Evolutionary conservation across 2,888 invertebrate genomes (phyloP).

Genomic region (Prenolepis imparis): DNA sequence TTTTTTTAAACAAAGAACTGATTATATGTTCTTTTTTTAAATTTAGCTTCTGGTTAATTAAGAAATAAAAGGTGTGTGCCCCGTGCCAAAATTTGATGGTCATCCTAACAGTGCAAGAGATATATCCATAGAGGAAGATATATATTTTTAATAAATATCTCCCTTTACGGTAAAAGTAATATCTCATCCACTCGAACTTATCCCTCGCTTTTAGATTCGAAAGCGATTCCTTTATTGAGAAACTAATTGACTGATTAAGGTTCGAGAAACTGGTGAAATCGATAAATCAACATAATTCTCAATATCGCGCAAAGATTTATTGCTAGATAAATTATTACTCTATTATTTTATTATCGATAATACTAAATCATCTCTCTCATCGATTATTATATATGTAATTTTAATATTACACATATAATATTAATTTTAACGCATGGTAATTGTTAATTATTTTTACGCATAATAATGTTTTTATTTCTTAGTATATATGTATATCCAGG

Average conservation of each 20-base stretch:
- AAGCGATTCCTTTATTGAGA: slow-evolving; percentile 17
- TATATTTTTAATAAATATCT: slow-evolving; percentile 32
- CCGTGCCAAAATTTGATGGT: slow-evolving; percentile 2
- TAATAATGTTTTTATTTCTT: neutral
- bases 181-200: slow-evolving; percentile 22
- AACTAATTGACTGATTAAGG: slow-evolving; percentile 39
- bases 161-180: slow-evolving; percentile 8
- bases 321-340: neutral
- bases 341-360: neutral
- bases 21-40: neutral
- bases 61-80: neutral
- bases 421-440: slow-evolving; percentile 3
- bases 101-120: neutral
- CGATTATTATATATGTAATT: neutral
- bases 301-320: neutral
- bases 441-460: neutral
- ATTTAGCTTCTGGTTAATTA: slow-evolving; percentile 15
- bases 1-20: neutral
- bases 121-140: slow-evolving; percentile 16
- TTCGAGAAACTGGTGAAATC: slow-evolving; percentile 8
- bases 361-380: neutral
- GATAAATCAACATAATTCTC: neutral
- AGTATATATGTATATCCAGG: neutral
- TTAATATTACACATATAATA: neutral
- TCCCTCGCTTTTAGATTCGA: neutral